These are phyloP conservation scores for Drosophila tropicalis DNA, from an alignment of 1,140 invertebrate species.

Conservation along the genomic window DNA sequence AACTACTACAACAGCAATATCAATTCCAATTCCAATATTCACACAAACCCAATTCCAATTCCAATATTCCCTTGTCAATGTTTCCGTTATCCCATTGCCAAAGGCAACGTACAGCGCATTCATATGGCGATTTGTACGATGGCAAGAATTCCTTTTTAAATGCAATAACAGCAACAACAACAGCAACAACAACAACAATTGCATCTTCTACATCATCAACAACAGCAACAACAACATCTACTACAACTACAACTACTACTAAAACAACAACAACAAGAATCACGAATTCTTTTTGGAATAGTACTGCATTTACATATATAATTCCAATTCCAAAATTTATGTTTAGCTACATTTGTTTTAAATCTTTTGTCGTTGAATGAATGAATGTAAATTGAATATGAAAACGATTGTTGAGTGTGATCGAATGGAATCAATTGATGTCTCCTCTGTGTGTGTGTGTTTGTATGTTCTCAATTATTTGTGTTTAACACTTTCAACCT, in stretches of 20 bases:
- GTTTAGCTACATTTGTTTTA: conserved; percentile 48
- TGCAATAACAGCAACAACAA: conserved; percentile 30
- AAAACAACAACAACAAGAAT: conserved; percentile 37
- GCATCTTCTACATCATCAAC: conserved; percentile 23
- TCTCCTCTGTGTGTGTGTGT: conserved; percentile 19
- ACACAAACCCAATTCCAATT: conserved; percentile 9
- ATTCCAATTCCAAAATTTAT: conserved; percentile 57
- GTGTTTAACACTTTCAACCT: conserved; percentile 22
- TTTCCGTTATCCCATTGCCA: conserved; percentile 7
- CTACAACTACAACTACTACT: conserved; percentile 15
- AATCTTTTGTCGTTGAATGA: conserved; percentile 42
- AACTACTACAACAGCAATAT: conserved; percentile 26
- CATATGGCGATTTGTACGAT: conserved; percentile 49
- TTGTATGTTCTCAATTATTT: conserved; percentile 18
- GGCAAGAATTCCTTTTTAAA: conserved; percentile 44
- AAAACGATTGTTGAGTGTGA: conserved; percentile 2
- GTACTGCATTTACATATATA: conserved; percentile 57
- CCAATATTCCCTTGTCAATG: background rate
- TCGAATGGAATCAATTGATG: background rate
- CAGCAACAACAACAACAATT: conserved; percentile 18
- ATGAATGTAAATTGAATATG: conserved; percentile 2
- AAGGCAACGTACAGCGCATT: conserved; percentile 34
- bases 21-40: conserved; percentile 20
- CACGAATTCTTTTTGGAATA: conserved; percentile 62
- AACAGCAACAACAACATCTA: conserved; percentile 25